Evolutionary conservation across 2,888 invertebrate genomes (phyloP).

Genomic region (Xestia rhomboidea): DNA sequence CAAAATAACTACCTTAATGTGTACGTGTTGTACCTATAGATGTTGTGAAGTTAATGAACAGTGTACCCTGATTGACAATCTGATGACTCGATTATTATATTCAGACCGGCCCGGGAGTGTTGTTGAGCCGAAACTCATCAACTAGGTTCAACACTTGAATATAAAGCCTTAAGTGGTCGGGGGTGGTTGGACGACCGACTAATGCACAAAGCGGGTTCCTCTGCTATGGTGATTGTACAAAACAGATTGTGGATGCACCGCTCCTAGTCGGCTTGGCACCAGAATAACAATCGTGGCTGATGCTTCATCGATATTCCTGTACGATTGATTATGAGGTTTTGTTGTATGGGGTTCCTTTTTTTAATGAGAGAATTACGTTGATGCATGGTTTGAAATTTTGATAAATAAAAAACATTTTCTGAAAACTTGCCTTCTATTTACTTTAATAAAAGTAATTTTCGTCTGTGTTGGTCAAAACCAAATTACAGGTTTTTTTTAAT

Average conservation of each 20-base stretch:
- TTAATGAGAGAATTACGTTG: not conserved
- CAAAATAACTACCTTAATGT: not conserved
- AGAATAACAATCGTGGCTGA: conserved; percentile 73
- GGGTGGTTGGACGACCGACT: conserved; percentile 64
- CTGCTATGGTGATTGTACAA: conserved; percentile 79
- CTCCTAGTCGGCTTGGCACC: conserved; percentile 51
- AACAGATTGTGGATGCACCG: conserved; percentile 76
- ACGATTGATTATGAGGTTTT: conserved; percentile 37
- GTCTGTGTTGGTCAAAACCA: too few species aligned
- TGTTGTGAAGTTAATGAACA: conserved; percentile 16
- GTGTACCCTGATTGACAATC: conserved; percentile 46
- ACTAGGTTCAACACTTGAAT: conserved; percentile 63
- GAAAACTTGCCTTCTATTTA: too few species aligned
- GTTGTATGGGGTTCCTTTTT: not conserved
- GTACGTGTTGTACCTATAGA: not conserved
- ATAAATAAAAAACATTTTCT: too few species aligned
- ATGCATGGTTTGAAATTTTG: not conserved
- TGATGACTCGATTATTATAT: conserved; percentile 65
- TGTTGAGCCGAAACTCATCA: conserved; percentile 67
- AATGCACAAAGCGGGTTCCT: conserved; percentile 80
- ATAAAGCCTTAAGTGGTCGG: conserved; percentile 65
- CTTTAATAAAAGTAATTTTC: too few species aligned
- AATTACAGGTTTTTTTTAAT: too few species aligned
- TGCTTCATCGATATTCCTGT: conserved; percentile 57
- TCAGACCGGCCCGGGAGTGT: conserved; percentile 57